Base-by-base conservation (phyloP, 2,113 vertebrate genomes). In the Hippoglossus stenolepis region DNA sequence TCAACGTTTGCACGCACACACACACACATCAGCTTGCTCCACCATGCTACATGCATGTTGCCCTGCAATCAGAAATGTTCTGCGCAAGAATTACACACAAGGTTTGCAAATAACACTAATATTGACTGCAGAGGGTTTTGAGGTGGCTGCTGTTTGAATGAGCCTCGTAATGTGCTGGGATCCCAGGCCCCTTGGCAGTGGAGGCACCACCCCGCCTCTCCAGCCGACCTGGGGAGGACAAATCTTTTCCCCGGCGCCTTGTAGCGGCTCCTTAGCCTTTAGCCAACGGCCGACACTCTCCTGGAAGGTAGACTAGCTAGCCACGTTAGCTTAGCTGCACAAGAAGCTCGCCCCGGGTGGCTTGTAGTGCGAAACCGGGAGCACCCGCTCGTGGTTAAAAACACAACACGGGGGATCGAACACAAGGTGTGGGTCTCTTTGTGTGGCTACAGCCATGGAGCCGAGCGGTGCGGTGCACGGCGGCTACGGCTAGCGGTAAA, bases 181-280 rank as follows among this genome's bases (percentile, higher is more conserved):
- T 77, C 82, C 64, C n/a, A 73, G 79, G 87, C 82, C 87, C 77
- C 76, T 77, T 6, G 80, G 86, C 89, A 81, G 59, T 45, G 80
- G 31, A 89, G 83, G 81, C 87, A 89, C 87, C 85, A 86, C 87
- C 89, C 85, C 88, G 75, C 85, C 87, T 86, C 85, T 85, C 54
- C 85, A 77, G 67, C 75, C 79, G 88, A 87, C 90, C 89, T 88
- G 90, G 80, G 82, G 79, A 90, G 72, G 80, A 84, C 89, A 69
- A 87, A 88, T 88, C 86, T 75, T 77, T 80, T 77, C 51, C 84
- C 91, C 90, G 78, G 91, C 90, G 92, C 92, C 90, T 93, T 80
- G 85, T 76, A 88, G 90, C 87, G 80, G 86, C 88, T 90, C 82
- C 91, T 90, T 90, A 92, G 91, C 91, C 66, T 87, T 92, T 92